These are phyloP conservation scores for Dermochelys coriacea DNA, from an alignment of 2,797 vertebrate genomes.

Conservation along the genomic window DNA sequence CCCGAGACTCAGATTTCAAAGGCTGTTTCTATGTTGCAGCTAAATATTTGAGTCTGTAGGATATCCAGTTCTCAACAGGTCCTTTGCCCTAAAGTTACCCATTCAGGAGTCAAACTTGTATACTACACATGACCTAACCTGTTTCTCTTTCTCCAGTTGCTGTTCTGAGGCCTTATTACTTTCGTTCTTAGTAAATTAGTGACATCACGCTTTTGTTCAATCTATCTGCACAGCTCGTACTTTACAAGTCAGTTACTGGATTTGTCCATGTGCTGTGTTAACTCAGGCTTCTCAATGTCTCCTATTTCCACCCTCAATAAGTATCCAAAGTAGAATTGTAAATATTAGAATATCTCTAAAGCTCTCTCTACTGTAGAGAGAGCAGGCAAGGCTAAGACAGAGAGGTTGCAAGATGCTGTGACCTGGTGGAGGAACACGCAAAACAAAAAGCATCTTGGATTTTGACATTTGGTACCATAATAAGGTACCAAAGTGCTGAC, in stretches of 20 bases:
- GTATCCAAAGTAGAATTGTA: conserved; percentile 61
- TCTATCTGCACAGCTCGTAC: conserved; percentile 1
- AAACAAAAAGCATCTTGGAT: conserved; percentile 69
- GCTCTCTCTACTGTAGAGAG: conserved; percentile 75
- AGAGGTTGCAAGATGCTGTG: conserved; percentile 73
- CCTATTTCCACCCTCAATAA: conserved; percentile 55
- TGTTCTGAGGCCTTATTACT: background rate
- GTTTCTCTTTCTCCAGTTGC: background rate
- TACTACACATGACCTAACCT: background rate
- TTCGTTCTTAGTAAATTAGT: conserved; percentile 19
- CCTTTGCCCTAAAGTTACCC: background rate
- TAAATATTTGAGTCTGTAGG: background rate
- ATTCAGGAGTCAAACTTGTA: background rate
- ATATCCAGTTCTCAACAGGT: background rate
- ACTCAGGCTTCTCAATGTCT: conserved; percentile 49
- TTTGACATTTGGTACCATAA: conserved; percentile 73
- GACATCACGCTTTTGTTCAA: too few relatives aligned
- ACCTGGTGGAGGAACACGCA: conserved; percentile 72
- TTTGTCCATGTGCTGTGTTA: conserved; percentile 31
- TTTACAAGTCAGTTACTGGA: too few relatives aligned
- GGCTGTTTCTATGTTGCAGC: too few relatives aligned
- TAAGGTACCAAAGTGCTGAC: conserved; percentile 74
- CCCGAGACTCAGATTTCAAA: too few relatives aligned
- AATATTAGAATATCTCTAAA: background rate
- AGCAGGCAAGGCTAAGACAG: conserved; percentile 72